A percentile compares a stretch with the other conserved stretches of the same genome.
Conservation (phyloP, 2,113 vertebrate species). For the Craseonycteris thonglongyai region DNA sequence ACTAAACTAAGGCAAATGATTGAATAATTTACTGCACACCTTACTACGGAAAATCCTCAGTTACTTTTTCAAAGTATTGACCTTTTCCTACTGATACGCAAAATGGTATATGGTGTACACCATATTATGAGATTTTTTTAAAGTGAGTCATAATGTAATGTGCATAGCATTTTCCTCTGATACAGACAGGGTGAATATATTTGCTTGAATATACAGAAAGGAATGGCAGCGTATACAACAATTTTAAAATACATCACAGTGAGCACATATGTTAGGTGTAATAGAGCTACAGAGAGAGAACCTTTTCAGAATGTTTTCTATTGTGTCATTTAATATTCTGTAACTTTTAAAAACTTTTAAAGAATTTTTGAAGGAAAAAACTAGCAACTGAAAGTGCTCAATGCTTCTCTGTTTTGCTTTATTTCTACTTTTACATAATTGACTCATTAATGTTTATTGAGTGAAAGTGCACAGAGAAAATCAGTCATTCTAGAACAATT, state of each 20-base stretch:
- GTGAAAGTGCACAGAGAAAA: slow-evolving; percentile 36
- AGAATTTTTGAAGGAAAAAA: not conserved
- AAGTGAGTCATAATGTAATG: not conserved
- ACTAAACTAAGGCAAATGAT: not conserved
- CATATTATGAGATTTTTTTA: not conserved
- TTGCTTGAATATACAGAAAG: not conserved
- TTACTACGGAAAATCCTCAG: not conserved
- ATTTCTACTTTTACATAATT: slow-evolving; percentile 27
- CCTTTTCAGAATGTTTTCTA: not conserved
- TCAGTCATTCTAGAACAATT: slow-evolving; percentile 46
- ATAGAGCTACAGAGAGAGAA: not conserved
- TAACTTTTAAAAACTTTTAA: not conserved
- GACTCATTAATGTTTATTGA: slow-evolving; percentile 49
- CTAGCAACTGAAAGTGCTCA: not conserved
- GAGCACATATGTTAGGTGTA: not conserved
- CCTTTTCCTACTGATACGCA: not conserved
- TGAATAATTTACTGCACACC: not conserved
- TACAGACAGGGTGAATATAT: not conserved
- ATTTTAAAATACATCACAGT: not conserved
- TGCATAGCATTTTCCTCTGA: not conserved
- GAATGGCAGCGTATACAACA: not conserved
- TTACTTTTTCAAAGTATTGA: not conserved
- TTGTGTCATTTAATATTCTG: slow-evolving; percentile 5
- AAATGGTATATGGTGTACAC: not conserved
- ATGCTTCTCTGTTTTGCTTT: slow-evolving; percentile 42